phyloP scores from a whole-genome alignment of 2,888 invertebrate genomes.

The Sinotaia quadrata region DNA sequence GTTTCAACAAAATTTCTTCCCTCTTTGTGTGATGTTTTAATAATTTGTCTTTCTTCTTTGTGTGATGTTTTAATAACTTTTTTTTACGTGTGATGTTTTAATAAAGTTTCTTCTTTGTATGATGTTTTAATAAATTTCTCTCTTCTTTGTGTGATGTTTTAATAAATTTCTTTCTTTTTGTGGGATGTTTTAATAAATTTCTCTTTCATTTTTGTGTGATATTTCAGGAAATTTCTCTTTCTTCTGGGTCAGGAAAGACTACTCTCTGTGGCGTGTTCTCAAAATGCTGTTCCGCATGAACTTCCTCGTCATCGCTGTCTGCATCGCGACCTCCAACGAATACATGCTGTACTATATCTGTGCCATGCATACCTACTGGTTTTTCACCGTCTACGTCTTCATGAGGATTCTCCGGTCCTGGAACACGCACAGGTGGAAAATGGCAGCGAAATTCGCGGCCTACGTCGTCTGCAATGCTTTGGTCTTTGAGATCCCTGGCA shows the following conservation, averaged over 20 bases:
- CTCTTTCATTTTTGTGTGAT: too few species aligned
- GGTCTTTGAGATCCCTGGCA: conserved; percentile 55
- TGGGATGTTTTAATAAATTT: too few species aligned
- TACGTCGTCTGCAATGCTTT: conserved; percentile 50
- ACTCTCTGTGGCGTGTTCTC: conserved; percentile 53
- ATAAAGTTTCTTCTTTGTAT: too few species aligned
- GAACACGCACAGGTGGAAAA: conserved; percentile 51
- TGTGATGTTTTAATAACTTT: too few species aligned
- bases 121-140: too few species aligned
- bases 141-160: too few species aligned
- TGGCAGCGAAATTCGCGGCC: conserved; percentile 52
- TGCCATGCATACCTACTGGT: conserved; percentile 67
- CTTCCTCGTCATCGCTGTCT: conserved; percentile 57
- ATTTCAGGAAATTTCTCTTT: conserved; percentile 64
- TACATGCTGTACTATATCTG: conserved; percentile 67
- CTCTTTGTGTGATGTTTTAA: too few species aligned
- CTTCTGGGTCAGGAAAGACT: conserved; percentile 62
- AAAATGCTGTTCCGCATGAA: conserved; percentile 66
- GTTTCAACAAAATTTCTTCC: too few species aligned
- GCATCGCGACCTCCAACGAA: conserved; percentile 52
- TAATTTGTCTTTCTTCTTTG: too few species aligned
- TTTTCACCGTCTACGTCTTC: conserved; percentile 55
- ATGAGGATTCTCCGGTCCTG: conserved; percentile 52
- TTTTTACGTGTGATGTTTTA: too few species aligned
- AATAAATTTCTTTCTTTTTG: too few species aligned